Evolutionary conservation across 2,888 invertebrate genomes (phyloP).

Genomic region (Hartigia nigra): DNA sequence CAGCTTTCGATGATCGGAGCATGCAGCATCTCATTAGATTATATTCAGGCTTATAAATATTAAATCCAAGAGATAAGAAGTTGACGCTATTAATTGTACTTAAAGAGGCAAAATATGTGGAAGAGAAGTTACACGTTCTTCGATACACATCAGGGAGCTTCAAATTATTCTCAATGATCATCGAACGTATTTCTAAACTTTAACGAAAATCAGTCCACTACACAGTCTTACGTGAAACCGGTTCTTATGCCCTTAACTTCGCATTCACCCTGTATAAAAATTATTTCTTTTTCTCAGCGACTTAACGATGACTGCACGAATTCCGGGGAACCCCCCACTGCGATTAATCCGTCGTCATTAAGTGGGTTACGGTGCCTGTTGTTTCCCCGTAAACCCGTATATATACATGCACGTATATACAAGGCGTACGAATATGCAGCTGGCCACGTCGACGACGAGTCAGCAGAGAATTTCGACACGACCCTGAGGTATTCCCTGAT

Average conservation of each 20-base stretch:
- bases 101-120: background rate
- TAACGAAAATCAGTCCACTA: background rate
- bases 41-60: background rate
- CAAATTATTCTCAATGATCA: too few species aligned
- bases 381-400: conserved; percentile 38
- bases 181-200: background rate
- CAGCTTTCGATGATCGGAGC: background rate
- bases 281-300: background rate
- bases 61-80: background rate
- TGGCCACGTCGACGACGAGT: conserved; percentile 32
- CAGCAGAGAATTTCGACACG: conserved; percentile 50
- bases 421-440: background rate
- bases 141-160: background rate
- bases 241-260: background rate
- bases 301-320: conserved; percentile 36
- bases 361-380: conserved; percentile 40
- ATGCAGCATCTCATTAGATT: background rate
- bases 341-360: conserved; percentile 12
- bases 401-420: background rate
- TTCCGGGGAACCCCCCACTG: conserved; percentile 31
- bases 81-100: background rate
- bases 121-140: background rate
- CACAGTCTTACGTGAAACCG: background rate
- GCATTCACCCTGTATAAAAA: background rate
- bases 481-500: conserved; percentile 42